Evolutionary conservation across 1,140 invertebrate genomes (phyloP), one percentile per base, ranked within the genome.

Genomic region (Dufourea novaeangliae): DNA sequence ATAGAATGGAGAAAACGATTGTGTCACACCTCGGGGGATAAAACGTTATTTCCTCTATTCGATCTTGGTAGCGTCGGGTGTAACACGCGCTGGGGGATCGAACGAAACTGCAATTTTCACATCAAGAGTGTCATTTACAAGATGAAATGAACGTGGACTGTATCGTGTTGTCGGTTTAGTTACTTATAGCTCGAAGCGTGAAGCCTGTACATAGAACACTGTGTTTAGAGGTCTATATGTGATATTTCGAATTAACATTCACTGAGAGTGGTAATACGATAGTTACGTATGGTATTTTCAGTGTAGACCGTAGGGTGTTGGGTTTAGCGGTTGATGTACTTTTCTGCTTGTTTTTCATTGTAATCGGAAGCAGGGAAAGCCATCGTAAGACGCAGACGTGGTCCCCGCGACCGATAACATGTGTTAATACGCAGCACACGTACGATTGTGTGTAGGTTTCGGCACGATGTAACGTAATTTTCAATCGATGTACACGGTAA

Each of bases 401-500:
- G 34, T 29, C 27, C 41, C 22, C n/a, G 34, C n/a, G 52, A 17
- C 20, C 66, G 70, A 34, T 63, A 75, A 79, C 67, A 20, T 79
- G 72, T 76, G 77, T 59, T 83, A 72, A 84, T 83, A 75, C 54
- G 41, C 22, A 44, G 57, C 46, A 44, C 68, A 11, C 54, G 62
- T 32, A 64, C 59, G 44, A 34, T 17, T 61, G 14, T 11, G 25
- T 67, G 44, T 52, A 52, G 27, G 52, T 57, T 64, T 79, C 50
- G 61, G 52, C 41, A 34, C 29, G 22, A 20, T 68, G 67, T 66
- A 59, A 68, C 78, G 66, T 70, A 75, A 64, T 67, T 69, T 76
- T 67, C 80, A 75, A 75, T 82, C 80, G 75, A 64, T 50, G 44
- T 66, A 76, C 62, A 46, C 59, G 70, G 37, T 61, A 68, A 64